phyloP scores from a whole-genome alignment of 2,113 vertebrate genomes.

The Microcebus ravelobensis region DNA sequence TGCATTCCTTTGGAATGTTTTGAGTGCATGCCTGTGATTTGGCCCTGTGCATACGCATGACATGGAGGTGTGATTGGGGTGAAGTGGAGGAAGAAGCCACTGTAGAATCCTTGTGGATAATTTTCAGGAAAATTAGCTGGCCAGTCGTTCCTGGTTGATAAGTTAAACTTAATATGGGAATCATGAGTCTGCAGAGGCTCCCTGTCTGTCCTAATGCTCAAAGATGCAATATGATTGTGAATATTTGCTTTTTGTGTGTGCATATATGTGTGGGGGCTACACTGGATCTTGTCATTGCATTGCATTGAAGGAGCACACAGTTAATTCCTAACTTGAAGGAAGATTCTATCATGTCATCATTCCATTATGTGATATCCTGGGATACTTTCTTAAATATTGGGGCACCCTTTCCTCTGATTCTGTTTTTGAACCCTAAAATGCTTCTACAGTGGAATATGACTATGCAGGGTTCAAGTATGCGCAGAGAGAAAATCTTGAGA shows the following conservation, averaged over 20 bases:
- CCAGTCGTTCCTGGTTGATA: background rate
- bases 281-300: background rate
- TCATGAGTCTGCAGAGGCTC: background rate
- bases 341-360: background rate
- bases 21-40: background rate
- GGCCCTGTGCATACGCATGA: background rate
- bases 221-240: background rate
- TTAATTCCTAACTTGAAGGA: background rate
- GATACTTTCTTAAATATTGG: background rate
- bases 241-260: background rate
- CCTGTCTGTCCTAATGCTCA: background rate
- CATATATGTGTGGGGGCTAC: fast-evolving
- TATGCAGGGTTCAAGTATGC: background rate
- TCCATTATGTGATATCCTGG: background rate
- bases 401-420: background rate
- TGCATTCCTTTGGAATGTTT: background rate
- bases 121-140: conserved; percentile 23
- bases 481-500: background rate
- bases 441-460: background rate
- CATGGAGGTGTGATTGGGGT: background rate
- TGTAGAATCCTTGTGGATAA: background rate
- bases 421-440: background rate
- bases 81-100: background rate
- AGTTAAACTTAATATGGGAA: background rate
- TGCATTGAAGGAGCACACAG: background rate